A percentile compares a stretch with the other conserved stretches of the same genome.
phyloP scores from a whole-genome alignment of 37 sponge, comb jelly and placozoan genomes.

The Amphimedon queenslandica region DNA sequence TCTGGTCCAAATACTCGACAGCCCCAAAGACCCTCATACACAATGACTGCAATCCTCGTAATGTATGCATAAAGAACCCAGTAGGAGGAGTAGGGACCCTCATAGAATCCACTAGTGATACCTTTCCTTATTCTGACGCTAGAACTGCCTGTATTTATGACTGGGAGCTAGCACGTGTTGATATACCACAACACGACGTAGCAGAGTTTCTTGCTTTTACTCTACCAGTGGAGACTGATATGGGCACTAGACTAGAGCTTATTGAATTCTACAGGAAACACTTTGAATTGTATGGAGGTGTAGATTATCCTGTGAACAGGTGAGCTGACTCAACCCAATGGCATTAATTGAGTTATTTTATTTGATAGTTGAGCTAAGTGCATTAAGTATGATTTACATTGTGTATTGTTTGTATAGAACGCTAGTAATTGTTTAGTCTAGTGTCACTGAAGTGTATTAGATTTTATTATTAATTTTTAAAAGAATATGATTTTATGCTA shows the following conservation, averaged over 20 bases:
- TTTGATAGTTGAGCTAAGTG: too few relatives aligned
- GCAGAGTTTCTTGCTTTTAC: slow-evolving; percentile 66
- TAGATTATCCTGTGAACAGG: slow-evolving; percentile 18
- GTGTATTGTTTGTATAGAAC: too few relatives aligned
- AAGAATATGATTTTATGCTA: too few relatives aligned
- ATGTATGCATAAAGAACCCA: slow-evolving; percentile 42
- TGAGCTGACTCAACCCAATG: slow-evolving; percentile 1
- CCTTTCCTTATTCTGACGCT: slow-evolving; percentile 27
- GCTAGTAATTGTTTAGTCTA: too few relatives aligned
- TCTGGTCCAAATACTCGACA: slow-evolving; percentile 20
- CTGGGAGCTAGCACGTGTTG: slow-evolving; percentile 72
- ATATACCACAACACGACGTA: slow-evolving; percentile 66
- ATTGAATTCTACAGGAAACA: slow-evolving; percentile 44
- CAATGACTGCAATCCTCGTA: slow-evolving; percentile 80
- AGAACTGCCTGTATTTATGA: slow-evolving; percentile 64
- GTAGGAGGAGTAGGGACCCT: neutral
- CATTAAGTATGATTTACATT: too few relatives aligned
- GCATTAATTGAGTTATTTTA: too few relatives aligned
- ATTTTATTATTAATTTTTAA: too few relatives aligned
- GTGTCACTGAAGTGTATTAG: too few relatives aligned
- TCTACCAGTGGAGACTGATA: slow-evolving; percentile 20
- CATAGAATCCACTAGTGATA: neutral
- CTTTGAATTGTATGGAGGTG: slow-evolving; percentile 36
- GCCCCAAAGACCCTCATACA: slow-evolving; percentile 60
- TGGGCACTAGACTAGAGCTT: slow-evolving; percentile 19